Percentiles rank a stretch among this genome's conserved stretches.
Evolutionary conservation across 2,797 vertebrate species (phyloP).

Genomic region (Remorina albescens): DNA sequence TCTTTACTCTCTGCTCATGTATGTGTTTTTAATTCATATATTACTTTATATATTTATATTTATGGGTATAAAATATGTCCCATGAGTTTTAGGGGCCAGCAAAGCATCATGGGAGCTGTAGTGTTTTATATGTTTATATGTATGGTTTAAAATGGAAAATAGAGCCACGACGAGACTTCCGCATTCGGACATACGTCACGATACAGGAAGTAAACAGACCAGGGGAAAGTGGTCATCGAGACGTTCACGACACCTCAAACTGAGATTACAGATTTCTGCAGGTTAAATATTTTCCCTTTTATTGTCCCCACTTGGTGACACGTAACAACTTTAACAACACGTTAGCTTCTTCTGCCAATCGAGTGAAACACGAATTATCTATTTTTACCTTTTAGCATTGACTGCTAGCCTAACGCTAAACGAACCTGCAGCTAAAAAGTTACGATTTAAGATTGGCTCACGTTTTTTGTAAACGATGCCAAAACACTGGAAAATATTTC

Average conservation of each 20-base stretch:
- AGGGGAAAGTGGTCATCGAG: not conserved
- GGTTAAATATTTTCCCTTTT: not conserved
- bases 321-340: fast-evolving
- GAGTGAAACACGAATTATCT: too few species aligned
- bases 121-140: too few species aligned
- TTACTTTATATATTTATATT: too few species aligned
- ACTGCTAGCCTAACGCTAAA: not conserved
- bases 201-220: constrained; percentile 77
- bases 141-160: too few species aligned
- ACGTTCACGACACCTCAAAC: constrained; percentile 19
- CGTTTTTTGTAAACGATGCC: not conserved
- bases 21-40: too few species aligned
- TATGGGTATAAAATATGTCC: too few species aligned
- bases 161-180: not conserved
- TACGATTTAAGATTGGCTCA: not conserved
- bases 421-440: fast-evolving
- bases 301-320: not conserved
- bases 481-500: fast-evolving
- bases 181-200: constrained; percentile 40
- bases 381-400: too few species aligned
- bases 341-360: too few species aligned
- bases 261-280: constrained; percentile 14
- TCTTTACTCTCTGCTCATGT: too few species aligned
- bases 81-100: not conserved
- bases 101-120: constrained; percentile 1